Evolutionary conservation across 1,140 invertebrate genomes (phyloP).

Genomic region (Hestina assimilis): DNA sequence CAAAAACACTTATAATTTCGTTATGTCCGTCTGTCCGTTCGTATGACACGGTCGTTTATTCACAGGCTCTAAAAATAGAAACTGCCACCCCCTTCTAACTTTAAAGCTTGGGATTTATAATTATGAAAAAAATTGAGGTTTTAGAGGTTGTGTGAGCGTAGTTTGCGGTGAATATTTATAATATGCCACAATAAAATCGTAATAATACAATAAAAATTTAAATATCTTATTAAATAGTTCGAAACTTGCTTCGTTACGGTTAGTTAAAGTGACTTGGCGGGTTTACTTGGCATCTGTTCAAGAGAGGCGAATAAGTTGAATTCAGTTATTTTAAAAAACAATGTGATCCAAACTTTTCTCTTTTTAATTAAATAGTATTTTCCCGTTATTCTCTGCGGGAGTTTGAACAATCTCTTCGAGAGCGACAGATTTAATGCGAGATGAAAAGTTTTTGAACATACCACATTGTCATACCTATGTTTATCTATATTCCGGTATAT

Average conservation of each 20-base stretch:
- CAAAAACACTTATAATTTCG: too few relatives aligned
- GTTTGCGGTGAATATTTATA: too few relatives aligned
- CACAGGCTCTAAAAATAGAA: too few relatives aligned
- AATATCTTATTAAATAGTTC: constrained; percentile 13
- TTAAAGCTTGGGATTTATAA: too few relatives aligned
- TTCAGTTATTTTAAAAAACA: constrained; percentile 16
- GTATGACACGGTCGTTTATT: too few relatives aligned
- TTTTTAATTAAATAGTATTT: constrained; percentile 12
- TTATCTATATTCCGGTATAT: too few relatives aligned
- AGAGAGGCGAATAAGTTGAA: constrained; percentile 13
- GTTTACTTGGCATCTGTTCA: constrained; percentile 19
- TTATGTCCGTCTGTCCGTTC: too few relatives aligned
- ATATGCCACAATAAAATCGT: too few relatives aligned
- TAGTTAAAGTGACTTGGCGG: constrained; percentile 16
- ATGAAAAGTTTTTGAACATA: background rate
- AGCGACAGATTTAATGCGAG: background rate
- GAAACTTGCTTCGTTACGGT: constrained; percentile 18
- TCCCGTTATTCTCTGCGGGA: background rate
- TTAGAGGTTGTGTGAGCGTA: too few relatives aligned
- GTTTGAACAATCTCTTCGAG: background rate
- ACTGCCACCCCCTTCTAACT: too few relatives aligned
- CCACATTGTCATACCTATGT: too few relatives aligned
- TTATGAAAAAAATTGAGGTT: too few relatives aligned
- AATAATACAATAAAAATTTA: constrained; percentile 2
- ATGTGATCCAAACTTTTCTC: constrained; percentile 6